Evolutionary conservation across 2,113 vertebrate species (phyloP).

Genomic region (Protobothrops flavoviridis): DNA sequence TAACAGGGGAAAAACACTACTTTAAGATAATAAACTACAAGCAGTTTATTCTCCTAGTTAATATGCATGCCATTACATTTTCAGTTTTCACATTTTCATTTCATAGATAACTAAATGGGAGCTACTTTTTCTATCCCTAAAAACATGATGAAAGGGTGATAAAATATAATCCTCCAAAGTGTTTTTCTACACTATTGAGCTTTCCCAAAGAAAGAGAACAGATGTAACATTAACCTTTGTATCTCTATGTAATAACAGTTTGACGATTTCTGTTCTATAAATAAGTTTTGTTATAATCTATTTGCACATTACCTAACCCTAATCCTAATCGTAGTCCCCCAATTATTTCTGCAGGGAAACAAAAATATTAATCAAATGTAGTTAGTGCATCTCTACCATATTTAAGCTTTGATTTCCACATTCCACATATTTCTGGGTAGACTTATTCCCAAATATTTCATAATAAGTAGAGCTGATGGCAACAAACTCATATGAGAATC

Average conservation of each 20-base stretch:
- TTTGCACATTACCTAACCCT: background rate
- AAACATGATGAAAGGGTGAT: slow-evolving; percentile 10
- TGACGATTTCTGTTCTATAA: background rate
- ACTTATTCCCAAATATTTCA: background rate
- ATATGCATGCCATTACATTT: slow-evolving; percentile 44
- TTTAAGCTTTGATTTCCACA: background rate
- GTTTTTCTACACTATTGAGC: background rate
- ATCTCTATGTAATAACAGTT: background rate
- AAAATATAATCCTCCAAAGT: background rate
- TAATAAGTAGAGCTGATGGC: background rate
- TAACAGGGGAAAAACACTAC: slow-evolving; percentile 24
- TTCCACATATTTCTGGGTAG: background rate
- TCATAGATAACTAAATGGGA: background rate
- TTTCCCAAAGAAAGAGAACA: background rate
- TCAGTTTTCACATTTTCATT: slow-evolving; percentile 11
- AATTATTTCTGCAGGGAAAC: background rate
- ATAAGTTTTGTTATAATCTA: background rate
- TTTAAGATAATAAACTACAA: slow-evolving; percentile 35
- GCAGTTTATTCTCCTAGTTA: slow-evolving; percentile 10
- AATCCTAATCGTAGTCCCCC: background rate
- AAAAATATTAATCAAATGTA: background rate
- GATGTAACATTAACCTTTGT: slow-evolving; percentile 3
- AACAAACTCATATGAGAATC: background rate
- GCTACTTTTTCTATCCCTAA: background rate
- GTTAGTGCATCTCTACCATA: background rate